These are phyloP conservation scores for Gorilla gorilla DNA, from an alignment of 2,113 vertebrate genomes.

Conservation along the genomic window DNA sequence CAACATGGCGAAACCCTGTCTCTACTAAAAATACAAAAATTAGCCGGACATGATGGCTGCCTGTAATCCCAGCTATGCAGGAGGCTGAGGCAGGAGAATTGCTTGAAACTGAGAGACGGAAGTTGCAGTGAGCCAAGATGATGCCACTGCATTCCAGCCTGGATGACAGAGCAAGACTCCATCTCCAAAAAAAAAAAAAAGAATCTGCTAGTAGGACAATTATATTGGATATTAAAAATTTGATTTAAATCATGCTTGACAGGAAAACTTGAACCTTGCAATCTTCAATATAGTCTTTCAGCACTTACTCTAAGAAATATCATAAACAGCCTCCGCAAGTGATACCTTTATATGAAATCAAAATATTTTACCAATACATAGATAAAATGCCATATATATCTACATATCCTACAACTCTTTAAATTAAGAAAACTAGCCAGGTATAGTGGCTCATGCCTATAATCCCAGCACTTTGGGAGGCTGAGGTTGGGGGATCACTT, in stretches of 20 bases:
- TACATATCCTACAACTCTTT: neutral
- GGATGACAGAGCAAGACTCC: too few species aligned
- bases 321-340: neutral
- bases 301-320: neutral
- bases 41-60: rapidly evolving
- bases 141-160: too few species aligned
- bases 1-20: too few species aligned
- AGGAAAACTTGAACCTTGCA: neutral
- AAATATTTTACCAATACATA: neutral
- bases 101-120: too few species aligned
- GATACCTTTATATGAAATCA: neutral
- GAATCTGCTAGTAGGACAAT: neutral
- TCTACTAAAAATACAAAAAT: too few species aligned
- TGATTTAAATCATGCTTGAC: neutral
- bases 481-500: too few species aligned
- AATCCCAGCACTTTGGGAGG: too few species aligned
- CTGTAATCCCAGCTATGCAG: too few species aligned
- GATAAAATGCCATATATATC: neutral
- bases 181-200: too few species aligned
- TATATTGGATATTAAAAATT: neutral
- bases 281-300: neutral
- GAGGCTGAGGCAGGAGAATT: too few species aligned
- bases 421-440: neutral
- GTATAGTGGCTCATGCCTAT: too few species aligned
- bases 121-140: too few species aligned